Evolutionary conservation across 2,113 vertebrate species (phyloP), one percentile per base, ranked within the genome.

Genomic region (Tetrao urogallus): DNA sequence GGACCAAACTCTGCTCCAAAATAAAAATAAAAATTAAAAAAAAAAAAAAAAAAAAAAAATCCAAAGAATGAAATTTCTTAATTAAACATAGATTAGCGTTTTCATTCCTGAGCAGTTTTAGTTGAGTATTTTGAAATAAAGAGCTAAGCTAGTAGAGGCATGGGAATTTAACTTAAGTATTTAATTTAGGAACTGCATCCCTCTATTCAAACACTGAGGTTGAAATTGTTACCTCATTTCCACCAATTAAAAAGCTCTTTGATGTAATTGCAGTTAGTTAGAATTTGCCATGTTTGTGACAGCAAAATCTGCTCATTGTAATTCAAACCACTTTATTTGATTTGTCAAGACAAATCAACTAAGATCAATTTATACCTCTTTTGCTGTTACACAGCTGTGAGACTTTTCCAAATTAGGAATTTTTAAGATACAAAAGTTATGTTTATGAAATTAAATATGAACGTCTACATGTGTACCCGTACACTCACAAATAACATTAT

Each of bases 271-370:
- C 61, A 73, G n/a, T 87, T 0, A 63, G 52, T 89, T 0, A 60
- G 43, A 64, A 91, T 88, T 89, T 91, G n/a, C 76, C 0, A 0
- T 38, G 38, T 38, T 38, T 38, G 38, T 38, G 38, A 80, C 72
- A 85, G 67, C 40, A 89, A 76, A 87, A 92, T 63, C 42, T 80
- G 50, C 36, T 58, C 34, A 80, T 21, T 16, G n/a, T 42, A 90
- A 79, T 72, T 34, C 56, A 82, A 80, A 57, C 1, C 0, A 4
- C 27, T 92, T 89, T 74, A 60, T 57, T 56, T 24, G 42, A 92
- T 71, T 88, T 88, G 47, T 34, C 36, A 82, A 86, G 28, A 64
- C 13, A 88, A 89, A 27, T 43, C 1, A 3, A 81, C 16, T 13
- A 60, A 77, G 42, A 32, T 22, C 4, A 42, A 34, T 75, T 79